A percentile compares a stretch with the other conserved stretches of the same genome.
These are phyloP conservation scores for Anastrepha obliqua DNA, from an alignment of 1,140 invertebrate genomes.

Conservation along the genomic window DNA sequence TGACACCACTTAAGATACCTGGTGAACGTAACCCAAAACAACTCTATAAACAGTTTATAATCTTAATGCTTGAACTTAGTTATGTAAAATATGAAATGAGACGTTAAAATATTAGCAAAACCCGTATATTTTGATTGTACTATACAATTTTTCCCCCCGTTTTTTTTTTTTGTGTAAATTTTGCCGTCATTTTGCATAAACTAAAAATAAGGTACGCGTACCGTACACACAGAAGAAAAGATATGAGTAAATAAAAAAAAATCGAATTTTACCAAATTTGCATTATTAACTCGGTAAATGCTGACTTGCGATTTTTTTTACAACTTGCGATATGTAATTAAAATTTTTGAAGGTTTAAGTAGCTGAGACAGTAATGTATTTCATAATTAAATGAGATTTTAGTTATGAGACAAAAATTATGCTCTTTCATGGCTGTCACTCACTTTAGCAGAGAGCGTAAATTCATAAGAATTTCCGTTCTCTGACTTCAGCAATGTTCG, in stretches of 20 bases:
- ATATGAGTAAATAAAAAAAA: slow-evolving; percentile 15
- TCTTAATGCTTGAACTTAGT: slow-evolving; percentile 41
- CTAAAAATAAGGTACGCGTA: background rate
- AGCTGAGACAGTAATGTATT: background rate
- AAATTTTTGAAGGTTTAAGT: background rate
- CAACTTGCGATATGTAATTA: background rate
- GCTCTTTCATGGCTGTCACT: too few species aligned
- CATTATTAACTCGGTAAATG: background rate
- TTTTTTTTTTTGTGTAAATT: background rate
- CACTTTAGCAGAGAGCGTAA: too few species aligned
- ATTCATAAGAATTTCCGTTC: too few species aligned
- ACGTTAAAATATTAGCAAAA: slow-evolving; percentile 20
- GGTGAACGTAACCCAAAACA: background rate
- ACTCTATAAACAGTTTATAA: slow-evolving; percentile 24
- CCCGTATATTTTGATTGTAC: slow-evolving; percentile 37
- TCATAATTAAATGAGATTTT: background rate
- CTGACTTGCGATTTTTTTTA: background rate
- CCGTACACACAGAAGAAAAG: slow-evolving; percentile 1
- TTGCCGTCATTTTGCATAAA: slow-evolving; percentile 3
- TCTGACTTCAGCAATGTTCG: too few species aligned
- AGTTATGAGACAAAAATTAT: too few species aligned
- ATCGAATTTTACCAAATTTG: slow-evolving; percentile 29
- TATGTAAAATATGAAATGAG: slow-evolving; percentile 16
- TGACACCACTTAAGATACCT: background rate
- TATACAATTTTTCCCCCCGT: background rate